Percentiles rank a stretch among this genome's conserved stretches.
These are phyloP conservation scores for Karalla daura DNA, from an alignment of 2,797 vertebrate genomes.

Conservation along the genomic window DNA sequence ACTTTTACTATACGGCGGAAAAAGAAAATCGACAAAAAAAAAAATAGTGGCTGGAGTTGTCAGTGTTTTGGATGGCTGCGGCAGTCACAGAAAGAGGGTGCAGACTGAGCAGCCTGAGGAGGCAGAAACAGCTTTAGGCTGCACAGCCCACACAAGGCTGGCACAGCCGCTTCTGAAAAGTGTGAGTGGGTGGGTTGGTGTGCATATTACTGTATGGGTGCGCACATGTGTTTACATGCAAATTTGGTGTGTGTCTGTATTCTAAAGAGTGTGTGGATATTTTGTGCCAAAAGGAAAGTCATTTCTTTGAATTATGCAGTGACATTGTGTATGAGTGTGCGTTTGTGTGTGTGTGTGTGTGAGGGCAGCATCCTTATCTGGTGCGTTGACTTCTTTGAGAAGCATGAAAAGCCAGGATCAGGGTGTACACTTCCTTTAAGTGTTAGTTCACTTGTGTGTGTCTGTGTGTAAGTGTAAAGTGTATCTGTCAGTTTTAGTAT, in stretches of 20 bases:
- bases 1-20: background rate
- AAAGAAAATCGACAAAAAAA: background rate
- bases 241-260: background rate
- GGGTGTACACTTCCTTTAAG: background rate
- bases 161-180: constrained; percentile 11
- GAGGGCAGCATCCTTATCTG: background rate
- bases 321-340: background rate
- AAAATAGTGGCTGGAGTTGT: constrained; percentile 8
- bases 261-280: background rate
- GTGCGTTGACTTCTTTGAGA: constrained; percentile 1
- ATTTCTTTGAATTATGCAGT: background rate
- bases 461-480: constrained; percentile 19
- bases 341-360: background rate
- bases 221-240: background rate
- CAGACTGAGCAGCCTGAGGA: constrained; percentile 31
- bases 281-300: constrained; percentile 2
- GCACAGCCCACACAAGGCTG: constrained; percentile 50
- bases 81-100: constrained; percentile 18
- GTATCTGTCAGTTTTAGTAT: constrained; percentile 34
- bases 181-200: constrained; percentile 33
- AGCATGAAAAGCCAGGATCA: constrained; percentile 15
- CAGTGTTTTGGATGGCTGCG: constrained; percentile 22
- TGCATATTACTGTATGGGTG: constrained; percentile 13
- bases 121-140: constrained; percentile 45
- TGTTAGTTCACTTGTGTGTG: constrained; percentile 24